These are phyloP conservation scores for Cinclus mexicanus DNA, from an alignment of 2,113 vertebrate species.

Conservation along the genomic window DNA sequence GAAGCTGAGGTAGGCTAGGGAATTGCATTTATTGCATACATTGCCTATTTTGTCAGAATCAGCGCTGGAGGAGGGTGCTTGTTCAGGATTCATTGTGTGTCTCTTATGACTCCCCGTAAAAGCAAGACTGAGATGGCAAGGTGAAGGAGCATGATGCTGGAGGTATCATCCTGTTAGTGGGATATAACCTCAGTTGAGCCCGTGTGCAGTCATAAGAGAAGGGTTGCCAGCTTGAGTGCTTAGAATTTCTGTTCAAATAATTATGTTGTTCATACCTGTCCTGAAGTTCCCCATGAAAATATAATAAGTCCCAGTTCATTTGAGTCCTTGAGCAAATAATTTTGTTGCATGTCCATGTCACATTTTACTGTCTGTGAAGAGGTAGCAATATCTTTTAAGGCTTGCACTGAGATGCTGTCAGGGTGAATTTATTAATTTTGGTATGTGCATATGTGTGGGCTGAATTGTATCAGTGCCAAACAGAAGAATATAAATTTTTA, in stretches of 20 bases:
- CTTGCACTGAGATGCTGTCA: neutral
- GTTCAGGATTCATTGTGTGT: accelerated
- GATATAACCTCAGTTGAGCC: accelerated
- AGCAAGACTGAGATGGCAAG: neutral
- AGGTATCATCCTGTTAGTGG: neutral
- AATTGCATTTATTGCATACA: neutral
- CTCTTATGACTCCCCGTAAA: neutral
- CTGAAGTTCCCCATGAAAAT: neutral
- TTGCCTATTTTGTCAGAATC: neutral
- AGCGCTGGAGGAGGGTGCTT: neutral
- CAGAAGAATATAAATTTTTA: neutral
- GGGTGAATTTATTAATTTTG: neutral
- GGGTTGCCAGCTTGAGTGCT: neutral
- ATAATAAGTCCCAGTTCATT: neutral
- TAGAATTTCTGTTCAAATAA: neutral
- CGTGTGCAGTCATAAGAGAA: neutral
- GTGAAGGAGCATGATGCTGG: neutral
- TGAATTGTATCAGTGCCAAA: neutral
- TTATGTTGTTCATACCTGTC: neutral
- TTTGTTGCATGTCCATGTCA: neutral
- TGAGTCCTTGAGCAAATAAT: neutral
- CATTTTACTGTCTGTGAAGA: neutral
- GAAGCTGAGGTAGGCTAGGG: neutral
- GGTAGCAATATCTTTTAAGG: neutral
- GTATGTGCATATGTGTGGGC: neutral